Evolutionary conservation across 2,888 invertebrate species (phyloP), one percentile per base, ranked within the genome.

Genomic region (Netelia fuscicornis): DNA sequence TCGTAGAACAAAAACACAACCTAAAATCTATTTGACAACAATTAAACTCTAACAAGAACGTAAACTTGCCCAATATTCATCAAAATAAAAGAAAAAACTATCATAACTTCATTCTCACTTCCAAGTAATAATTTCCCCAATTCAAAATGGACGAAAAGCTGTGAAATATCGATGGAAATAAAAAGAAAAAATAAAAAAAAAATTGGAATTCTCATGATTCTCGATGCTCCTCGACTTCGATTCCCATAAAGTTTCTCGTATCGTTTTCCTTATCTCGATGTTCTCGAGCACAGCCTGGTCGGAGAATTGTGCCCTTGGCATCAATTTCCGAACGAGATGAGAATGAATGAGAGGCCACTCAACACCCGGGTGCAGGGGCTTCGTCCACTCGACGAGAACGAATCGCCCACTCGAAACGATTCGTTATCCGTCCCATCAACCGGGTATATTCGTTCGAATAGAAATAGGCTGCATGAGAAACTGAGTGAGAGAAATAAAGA

Each of bases 321-420:
- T 86, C 87, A 87, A 87, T 89, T 86, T 84, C 37, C 85, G 54
- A 75, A 76, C 68, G 82, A 79, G 81, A 62, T 64, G 75, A 75
- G 83, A 72, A 79, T 42, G 60, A 79, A 68, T 62, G 62, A 79
- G 71, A 72, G 37, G 65, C 20, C 70, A 60, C 79, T 79, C 64
- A 79, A 70, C 75, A 37, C 37, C 37, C 37, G 37, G 37, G 37
- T 6, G 6, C 37, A 6, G 37, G 23, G 64, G 70, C 44, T 70
- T 75, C 48, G 64, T 70, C 83, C 83, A 83, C 79, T 83, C 70
- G 58, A 83, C 84, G 86, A 84, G 85, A 90, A 87, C 87, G 89
- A 90, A 90, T 87, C 85, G 89, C 75, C 86, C 85, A 88, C 88
- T 89, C 88, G 88, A 89, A 90, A 90, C 88, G 89, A 90, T 89